Base-by-base conservation (phyloP, 2,888 invertebrate species). In the Sinodicranocentrus sp. region DNA sequence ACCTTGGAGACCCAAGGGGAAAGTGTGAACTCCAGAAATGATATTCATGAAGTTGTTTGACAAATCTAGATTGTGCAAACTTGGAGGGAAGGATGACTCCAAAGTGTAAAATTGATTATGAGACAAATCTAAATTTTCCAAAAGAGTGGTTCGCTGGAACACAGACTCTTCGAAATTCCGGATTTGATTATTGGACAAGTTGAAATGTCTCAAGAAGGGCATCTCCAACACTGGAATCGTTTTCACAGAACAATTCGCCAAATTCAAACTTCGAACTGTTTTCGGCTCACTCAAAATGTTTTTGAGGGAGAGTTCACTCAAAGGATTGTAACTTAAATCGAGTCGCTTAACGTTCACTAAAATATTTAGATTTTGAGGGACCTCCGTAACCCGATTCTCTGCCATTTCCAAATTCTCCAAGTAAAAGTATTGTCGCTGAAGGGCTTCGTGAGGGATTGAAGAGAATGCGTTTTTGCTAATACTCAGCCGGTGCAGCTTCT, bases 211-310 rank as follows among this genome's bases (percentile, higher is more conserved):
- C 71, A 97, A 91, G 90, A 97, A 97, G 0, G 97, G 97, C 6
- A 96, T 96, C 91, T 97, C 91, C n/a, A 91, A 88, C 2, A 89
- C 86, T 13, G 89, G 90, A 19, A 91, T 86, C 5, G 87, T 92
- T 48, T 88, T 89, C 39, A 97, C 94, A 13, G 95, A 95, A 2
- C 95, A 95, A 10, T 94, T 94, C 0, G 96, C 96, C 71, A 97
- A 91, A 90, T 96, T 96, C 15, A 97, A 91, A 79, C 94, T 94
- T 52, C 91, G 86, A 0, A 96, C 94, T 0, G 97, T 96, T 91
- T 97, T 97, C 0, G 97, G 97, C 90, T 97, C 97, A 28, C 95
- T 95, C 0, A 97, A 91, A 75, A 97, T 93, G 89, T 95, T 95
- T 61, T 91, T 92, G 0, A 97, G 92, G 0, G 96, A 94, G 28